phyloP scores from a whole-genome alignment of 2,888 invertebrate genomes.

The Isoperla grammatica region DNA sequence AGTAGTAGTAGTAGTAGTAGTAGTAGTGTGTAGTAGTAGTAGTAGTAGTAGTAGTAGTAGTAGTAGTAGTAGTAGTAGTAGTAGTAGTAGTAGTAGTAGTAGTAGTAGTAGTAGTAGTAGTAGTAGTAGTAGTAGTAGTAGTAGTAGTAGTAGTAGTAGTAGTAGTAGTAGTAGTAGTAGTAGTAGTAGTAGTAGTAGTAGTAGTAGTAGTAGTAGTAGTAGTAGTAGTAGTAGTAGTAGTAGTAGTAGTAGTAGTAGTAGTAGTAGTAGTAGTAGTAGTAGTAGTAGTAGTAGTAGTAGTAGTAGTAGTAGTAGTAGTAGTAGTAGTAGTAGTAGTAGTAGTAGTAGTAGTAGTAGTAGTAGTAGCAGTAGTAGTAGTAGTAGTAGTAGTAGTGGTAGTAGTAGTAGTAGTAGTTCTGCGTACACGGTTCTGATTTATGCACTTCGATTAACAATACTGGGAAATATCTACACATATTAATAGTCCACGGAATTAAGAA shows the following conservation, averaged over 20 bases:
- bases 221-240: not conserved
- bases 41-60: not conserved
- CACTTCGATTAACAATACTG: too few relatives aligned
- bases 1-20: not conserved
- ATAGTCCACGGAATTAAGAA: too few relatives aligned
- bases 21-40: not conserved
- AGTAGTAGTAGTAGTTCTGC: too few relatives aligned
- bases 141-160: not conserved
- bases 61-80: not conserved
- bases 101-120: not conserved
- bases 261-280: not conserved
- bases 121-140: not conserved
- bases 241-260: not conserved
- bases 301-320: not conserved
- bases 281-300: not conserved
- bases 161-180: not conserved
- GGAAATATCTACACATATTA: too few relatives aligned
- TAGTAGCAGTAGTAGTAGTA: not conserved
- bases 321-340: not conserved
- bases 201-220: not conserved
- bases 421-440: too few relatives aligned
- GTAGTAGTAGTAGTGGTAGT: not conserved
- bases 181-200: not conserved
- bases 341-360: not conserved
- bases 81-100: not conserved